Evolutionary conservation across 2,797 vertebrate genomes (phyloP).

Genomic region (Hoplostethus mediterraneus): DNA sequence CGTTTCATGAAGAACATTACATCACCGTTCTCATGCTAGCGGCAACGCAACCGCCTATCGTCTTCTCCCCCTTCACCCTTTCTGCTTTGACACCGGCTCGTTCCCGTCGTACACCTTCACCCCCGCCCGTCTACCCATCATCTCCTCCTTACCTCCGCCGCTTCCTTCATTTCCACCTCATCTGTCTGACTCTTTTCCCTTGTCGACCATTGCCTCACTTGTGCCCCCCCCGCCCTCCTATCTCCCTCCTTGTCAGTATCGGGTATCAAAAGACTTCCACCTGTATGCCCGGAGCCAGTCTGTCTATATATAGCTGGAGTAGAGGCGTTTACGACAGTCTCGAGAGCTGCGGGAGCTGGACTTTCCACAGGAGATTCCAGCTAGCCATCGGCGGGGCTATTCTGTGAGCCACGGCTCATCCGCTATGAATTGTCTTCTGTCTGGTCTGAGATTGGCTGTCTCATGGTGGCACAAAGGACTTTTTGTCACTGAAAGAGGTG

Average conservation of each 20-base stretch:
- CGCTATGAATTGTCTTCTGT: conserved; percentile 3
- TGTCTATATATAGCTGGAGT: conserved; percentile 46
- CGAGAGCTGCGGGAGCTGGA: conserved; percentile 33
- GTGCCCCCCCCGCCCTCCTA: neutral
- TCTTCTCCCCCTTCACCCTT: neutral
- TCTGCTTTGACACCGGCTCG: neutral
- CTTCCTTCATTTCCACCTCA: conserved; percentile 9
- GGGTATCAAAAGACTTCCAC: conserved; percentile 51
- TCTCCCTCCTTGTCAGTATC: conserved; percentile 38
- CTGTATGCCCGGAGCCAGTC: conserved; percentile 25
- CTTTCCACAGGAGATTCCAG: conserved; percentile 46
- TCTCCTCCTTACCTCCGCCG: neutral
- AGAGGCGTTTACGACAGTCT: conserved; percentile 60
- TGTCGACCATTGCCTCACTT: neutral
- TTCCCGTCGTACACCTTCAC: neutral
- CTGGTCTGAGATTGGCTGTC: neutral
- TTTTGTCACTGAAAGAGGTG: neutral
- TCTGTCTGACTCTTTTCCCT: conserved; percentile 13
- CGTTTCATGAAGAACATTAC: conserved; percentile 47
- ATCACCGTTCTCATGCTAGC: conserved; percentile 14
- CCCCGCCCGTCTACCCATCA: neutral
- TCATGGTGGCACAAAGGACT: no score
- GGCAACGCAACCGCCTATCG: conserved; percentile 15
- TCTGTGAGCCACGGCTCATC: conserved; percentile 27
- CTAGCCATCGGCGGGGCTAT: conserved; percentile 30